Evolutionary conservation across 2,888 invertebrate genomes (phyloP).

Genomic region (Piscicola geometra): DNA sequence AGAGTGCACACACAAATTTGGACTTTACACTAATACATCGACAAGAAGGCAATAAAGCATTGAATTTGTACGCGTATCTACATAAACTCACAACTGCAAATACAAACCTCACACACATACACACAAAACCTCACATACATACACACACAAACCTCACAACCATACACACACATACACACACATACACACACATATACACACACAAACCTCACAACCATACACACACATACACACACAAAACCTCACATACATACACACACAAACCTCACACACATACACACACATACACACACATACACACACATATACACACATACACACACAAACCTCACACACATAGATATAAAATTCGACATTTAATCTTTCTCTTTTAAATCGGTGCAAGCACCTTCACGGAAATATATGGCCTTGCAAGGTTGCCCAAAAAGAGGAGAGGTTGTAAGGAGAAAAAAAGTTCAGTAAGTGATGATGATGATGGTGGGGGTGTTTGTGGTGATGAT

Average conservation of each 20-base stretch:
- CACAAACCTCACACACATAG: slow-evolving; percentile 1
- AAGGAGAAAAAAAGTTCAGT: no score
- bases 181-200: not conserved
- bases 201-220: slow-evolving; percentile 1
- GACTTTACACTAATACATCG: not conserved
- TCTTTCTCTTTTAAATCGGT: no score
- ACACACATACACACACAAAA: slow-evolving; percentile 13
- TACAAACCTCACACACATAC: not conserved
- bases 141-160: not conserved
- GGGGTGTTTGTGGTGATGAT: no score
- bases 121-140: not conserved
- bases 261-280: not conserved
- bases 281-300: not conserved
- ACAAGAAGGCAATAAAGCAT: not conserved
- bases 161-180: not conserved
- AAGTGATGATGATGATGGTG: no score
- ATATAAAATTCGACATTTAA: no score
- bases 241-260: not conserved
- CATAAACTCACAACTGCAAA: not conserved
- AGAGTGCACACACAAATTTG: not conserved
- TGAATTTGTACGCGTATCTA: not conserved
- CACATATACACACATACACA: slow-evolving; percentile 17
- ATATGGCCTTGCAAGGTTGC: no score
- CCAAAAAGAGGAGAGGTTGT: no score
- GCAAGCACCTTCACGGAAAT: no score